Evolutionary conservation across 2,888 invertebrate species (phyloP), one percentile per base, ranked within the genome.

Genomic region (Sarcophaga variegata): DNA sequence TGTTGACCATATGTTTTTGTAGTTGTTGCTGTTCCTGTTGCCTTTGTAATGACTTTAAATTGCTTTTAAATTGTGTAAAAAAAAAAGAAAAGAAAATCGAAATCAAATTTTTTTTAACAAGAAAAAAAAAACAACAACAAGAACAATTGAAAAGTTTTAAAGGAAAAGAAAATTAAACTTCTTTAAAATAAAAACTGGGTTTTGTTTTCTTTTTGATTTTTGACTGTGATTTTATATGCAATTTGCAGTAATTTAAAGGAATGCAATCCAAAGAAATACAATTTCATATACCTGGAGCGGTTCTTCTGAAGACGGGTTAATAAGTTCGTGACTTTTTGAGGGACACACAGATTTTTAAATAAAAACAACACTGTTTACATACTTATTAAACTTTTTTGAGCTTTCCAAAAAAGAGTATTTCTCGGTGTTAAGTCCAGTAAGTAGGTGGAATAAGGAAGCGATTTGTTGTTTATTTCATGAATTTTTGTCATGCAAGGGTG

Each of bases 1-100:
- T 87, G 87, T 87, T 87, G 81, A 84, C 87, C 87, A 87, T 87
- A 84, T 87, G 87, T 83, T 83, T 83, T 79, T 79, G 81, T 82
- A 79, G 37, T 37, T 37, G 37, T 37, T 37, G 37, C 8, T 37
- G 37, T 37, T 37, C 37, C 8, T 37, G 37, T 37, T 87, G 87
- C 77, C 80, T 83, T 81, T 79, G 81, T 81, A 79, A 85, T 75
- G 78, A 75, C 64, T 85, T 82, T 79, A 79, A 87, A 82, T 84
- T 79, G 83, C 81, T 87, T 84, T 87, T 82, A 84, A 87, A 75
- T 83, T 75, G 86, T 69, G 59, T 69, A 62, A 81, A 78, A 54
- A 54, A 54, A 12, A n/a, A 4, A 17, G 14, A 22, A 37, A 72
- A 4, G 4, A 49, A 20, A 37, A 5, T 45, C 8, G 17, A 54